These are phyloP conservation scores for Cataglyphis hispanica DNA, from an alignment of 1,140 invertebrate genomes.

Conservation along the genomic window DNA sequence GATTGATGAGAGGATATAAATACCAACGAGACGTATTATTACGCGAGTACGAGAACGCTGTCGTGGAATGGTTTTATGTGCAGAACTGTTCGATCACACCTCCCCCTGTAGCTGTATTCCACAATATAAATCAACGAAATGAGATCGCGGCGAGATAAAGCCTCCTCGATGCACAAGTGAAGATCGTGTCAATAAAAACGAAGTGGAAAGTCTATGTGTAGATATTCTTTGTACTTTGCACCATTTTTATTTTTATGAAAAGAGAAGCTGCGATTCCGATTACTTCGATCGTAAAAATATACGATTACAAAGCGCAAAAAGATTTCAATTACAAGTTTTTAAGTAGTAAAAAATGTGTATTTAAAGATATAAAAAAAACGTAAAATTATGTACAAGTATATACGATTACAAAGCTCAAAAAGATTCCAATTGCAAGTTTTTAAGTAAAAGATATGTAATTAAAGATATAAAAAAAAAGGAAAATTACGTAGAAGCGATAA, in stretches of 20 bases:
- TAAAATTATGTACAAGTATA: constrained; percentile 17
- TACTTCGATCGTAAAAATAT: constrained; percentile 7
- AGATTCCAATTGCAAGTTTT: background rate
- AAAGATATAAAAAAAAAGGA: background rate
- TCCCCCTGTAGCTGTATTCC: background rate
- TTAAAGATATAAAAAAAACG: background rate
- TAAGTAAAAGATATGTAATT: background rate
- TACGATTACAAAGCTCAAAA: constrained; percentile 31
- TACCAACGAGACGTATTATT: constrained; percentile 50
- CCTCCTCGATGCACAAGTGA: constrained; percentile 17
- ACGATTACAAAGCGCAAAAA: constrained; percentile 28
- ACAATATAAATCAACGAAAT: constrained; percentile 45
- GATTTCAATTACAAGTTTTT: background rate
- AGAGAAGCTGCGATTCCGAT: constrained; percentile 18
- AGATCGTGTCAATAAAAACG: constrained; percentile 19
- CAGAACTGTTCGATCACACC: constrained; percentile 47
- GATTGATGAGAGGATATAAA: constrained; percentile 60
- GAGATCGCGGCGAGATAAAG: constrained; percentile 6
- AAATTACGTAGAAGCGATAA: background rate
- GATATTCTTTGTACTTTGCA: constrained; percentile 6
- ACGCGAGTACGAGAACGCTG: constrained; percentile 34
- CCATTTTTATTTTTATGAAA: background rate
- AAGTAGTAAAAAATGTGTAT: background rate
- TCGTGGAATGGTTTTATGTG: constrained; percentile 49
- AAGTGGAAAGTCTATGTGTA: background rate